A percentile compares a stretch with the other conserved stretches of the same genome.
Evolutionary conservation across 2,113 vertebrate species (phyloP).

Genomic region (Sardina pilchardus): DNA sequence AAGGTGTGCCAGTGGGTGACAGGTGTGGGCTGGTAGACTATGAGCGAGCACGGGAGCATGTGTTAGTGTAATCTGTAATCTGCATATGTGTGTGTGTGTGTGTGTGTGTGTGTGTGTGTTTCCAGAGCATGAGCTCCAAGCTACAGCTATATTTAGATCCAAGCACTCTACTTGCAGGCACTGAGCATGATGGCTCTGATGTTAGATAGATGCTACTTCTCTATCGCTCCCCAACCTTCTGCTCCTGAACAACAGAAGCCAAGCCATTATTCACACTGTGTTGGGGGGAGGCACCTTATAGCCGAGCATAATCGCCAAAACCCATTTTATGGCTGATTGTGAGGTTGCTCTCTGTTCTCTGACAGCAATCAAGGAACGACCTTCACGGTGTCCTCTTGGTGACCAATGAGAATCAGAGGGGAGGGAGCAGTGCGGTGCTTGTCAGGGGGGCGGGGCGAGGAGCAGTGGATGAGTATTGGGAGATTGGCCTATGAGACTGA

Average conservation of each 20-base stretch:
- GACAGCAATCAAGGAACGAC: constrained; percentile 9
- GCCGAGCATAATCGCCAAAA: not conserved
- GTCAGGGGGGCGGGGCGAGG: not conserved
- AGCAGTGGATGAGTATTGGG: not conserved
- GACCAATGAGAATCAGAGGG: not conserved
- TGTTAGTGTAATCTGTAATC: constrained; percentile 5
- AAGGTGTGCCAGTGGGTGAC: not conserved
- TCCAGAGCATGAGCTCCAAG: constrained; percentile 45
- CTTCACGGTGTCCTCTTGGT: constrained; percentile 10
- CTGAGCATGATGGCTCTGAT: not conserved
- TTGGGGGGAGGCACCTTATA: not conserved
- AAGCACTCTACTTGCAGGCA: constrained; percentile 12
- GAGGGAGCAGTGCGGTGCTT: not conserved
- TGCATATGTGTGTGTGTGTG: not conserved
- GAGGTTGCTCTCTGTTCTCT: not conserved
- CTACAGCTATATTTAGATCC: constrained; percentile 57
- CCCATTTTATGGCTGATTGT: not conserved
- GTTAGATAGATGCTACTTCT: not conserved
- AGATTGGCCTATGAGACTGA: not conserved
- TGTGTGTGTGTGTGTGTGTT: not conserved
- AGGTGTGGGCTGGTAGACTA: constrained; percentile 6
- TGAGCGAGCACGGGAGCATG: not conserved
- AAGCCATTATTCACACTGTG: not conserved
- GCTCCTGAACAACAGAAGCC: not conserved
- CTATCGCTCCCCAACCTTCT: not conserved